Evolutionary conservation across 1,140 invertebrate species (phyloP).

Genomic region (Drosophila saltans): DNA sequence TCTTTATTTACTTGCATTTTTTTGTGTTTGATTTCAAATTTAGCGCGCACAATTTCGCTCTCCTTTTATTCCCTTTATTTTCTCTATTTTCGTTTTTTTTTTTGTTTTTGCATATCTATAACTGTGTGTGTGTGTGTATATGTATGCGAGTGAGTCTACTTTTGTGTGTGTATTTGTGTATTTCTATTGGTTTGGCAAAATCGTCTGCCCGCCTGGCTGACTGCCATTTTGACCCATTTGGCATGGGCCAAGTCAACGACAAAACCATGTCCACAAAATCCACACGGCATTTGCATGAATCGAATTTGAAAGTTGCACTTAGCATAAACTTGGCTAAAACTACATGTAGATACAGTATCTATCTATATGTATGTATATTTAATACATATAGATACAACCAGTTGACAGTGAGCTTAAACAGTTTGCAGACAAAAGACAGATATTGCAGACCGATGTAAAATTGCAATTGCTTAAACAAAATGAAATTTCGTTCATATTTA

Average conservation of each 20-base stretch:
- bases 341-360: constrained; percentile 10
- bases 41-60: constrained; percentile 71
- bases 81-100: constrained; percentile 47
- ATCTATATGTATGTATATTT: background rate
- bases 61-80: constrained; percentile 31
- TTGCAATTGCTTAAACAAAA: background rate
- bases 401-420: constrained; percentile 6
- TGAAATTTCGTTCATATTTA: background rate
- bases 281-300: constrained; percentile 62
- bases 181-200: constrained; percentile 69
- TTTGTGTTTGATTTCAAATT: constrained; percentile 78
- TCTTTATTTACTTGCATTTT: constrained; percentile 67
- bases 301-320: constrained; percentile 29
- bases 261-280: constrained; percentile 40
- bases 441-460: background rate
- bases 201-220: constrained; percentile 71
- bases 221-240: constrained; percentile 80
- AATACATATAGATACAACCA: background rate
- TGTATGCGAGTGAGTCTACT: background rate
- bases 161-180: constrained; percentile 24
- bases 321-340: constrained; percentile 42
- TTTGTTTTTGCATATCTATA: background rate
- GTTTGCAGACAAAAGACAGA: background rate
- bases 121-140: constrained; percentile 11
- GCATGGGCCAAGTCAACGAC: constrained; percentile 62